Evolutionary conservation across 1,140 invertebrate species (phyloP), one percentile per base, ranked within the genome.

Genomic region (Aplysia californica): DNA sequence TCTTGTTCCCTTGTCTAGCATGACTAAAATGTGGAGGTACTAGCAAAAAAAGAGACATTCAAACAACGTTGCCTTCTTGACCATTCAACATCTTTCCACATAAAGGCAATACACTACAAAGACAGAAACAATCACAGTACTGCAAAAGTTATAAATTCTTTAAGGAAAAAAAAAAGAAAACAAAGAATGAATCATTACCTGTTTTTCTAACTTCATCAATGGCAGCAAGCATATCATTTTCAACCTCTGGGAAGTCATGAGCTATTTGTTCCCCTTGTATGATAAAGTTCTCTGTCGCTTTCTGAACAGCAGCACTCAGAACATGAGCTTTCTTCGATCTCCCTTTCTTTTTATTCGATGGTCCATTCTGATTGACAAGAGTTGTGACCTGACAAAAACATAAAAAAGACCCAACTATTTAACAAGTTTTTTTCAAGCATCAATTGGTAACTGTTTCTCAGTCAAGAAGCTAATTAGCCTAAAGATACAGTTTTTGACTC

Each of bases 301-400:
- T 96, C 91, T 99, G 97, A 10, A 99, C 97, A 15, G 97, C 97
- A 50, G 96, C 96, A 41, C 98, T 97, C 3, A 99, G 90, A 21
- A 98, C 96, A 90, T 97, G 97, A 3, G 97, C 97, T 58, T 97
- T 93, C 91, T 99, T 99, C 0, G 97, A 99, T 87, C 97, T 94
- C 20, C 97, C 94, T 91, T 98, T 98, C 90, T 98, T 98, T 90
- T 98, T 98, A 84, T 96, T 97, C 59, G 96, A 96, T 6, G 97
- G 96, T 1, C 97, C 97, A 92, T 98, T 98, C 81, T 96, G 97
- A 88, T 97, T 98, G 0, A 99, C 97, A 50, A 99, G 92, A 0
- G 97, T 99, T 3, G 97, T 99, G 1, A 94, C 93, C 93, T 94
- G 39, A 55, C 66, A 77, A 59, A 36, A 15, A 36, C n/a, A 15